Evolutionary conservation across 2,797 vertebrate species (phyloP), one percentile per base, ranked within the genome.

Genomic region (Coregonus sp.): DNA sequence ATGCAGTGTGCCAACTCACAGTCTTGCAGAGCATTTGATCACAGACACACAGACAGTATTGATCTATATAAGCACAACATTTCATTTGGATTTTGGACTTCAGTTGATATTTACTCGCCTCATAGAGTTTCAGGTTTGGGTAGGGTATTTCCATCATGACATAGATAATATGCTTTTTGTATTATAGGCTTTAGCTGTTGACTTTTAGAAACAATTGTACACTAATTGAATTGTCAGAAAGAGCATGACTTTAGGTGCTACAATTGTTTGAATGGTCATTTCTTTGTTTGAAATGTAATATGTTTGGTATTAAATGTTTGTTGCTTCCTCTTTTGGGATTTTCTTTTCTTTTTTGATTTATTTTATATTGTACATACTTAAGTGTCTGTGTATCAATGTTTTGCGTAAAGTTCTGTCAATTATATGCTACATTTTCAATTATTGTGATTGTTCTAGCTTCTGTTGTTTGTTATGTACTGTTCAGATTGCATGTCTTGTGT

Each of bases 1-100:
- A 95, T 56, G 88, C 95, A 3, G 88, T 99, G 81, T 93, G 94
- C 85, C 91, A 93, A 82, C 81, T 82, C 1, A 69, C 89, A 5
- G 18, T 72, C 25, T 31, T 72, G 50, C 50, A 72, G 70, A 54
- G 14, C 5, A 72, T 72, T 29, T 72, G 51, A 72, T 31, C 31
- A 33, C 29, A 15, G 25, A 40, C 6, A 37, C 37, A 40, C 37
- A 40, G 40, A 67, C 31, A 33, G 4, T 67, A 14, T 67, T 67
- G 6, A 31, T 67, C 25, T 5, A 67, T 5, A 66, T 67, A 33
- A 33, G 29, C 29, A 31, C 63, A 25, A 29, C 20, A 47, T 20
- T 61, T 61, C 5, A 61, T n/a, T 20, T 61, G 6, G 5, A 61
- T 61, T 61, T 11, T 18, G 15, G 16, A 18, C 52, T 56, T 56